A percentile compares a stretch with the other conserved stretches of the same genome.
Evolutionary conservation across 2,888 invertebrate species (phyloP).

Genomic region (Microchrysa polita): DNA sequence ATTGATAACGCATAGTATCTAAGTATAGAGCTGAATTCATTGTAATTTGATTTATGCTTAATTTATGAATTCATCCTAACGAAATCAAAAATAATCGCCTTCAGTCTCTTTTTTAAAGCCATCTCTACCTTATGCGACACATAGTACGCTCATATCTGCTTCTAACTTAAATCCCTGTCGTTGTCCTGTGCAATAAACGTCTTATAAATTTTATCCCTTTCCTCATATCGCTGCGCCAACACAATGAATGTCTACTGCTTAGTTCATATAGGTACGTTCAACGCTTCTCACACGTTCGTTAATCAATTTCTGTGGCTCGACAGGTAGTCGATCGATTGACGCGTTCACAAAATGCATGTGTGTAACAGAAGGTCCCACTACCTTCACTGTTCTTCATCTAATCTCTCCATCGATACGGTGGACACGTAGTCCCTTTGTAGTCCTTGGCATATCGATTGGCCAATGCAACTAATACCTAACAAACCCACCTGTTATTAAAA

Average conservation of each 20-base stretch:
- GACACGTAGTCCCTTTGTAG: conserved; percentile 1
- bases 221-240: not conserved
- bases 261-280: not conserved
- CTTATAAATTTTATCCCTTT: not conserved
- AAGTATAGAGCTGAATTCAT: too few species aligned
- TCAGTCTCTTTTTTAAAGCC: too few species aligned
- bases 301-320: conserved; percentile 5
- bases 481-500: not conserved
- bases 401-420: not conserved
- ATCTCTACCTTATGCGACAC: too few species aligned
- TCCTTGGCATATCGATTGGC: not conserved
- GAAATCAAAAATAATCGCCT: too few species aligned
- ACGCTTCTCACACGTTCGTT: not conserved
- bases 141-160: too few species aligned
- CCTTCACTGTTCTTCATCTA: not conserved
- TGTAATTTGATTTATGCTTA: too few species aligned
- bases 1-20: too few species aligned
- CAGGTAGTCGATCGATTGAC: not conserved
- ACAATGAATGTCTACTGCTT: not conserved
- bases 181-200: too few species aligned
- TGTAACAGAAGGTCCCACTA: not conserved
- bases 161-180: too few species aligned
- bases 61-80: too few species aligned
- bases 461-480: too few species aligned
- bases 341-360: not conserved